Conservation (phyloP, 2,113 vertebrate genomes). For the Solea solea region DNA sequence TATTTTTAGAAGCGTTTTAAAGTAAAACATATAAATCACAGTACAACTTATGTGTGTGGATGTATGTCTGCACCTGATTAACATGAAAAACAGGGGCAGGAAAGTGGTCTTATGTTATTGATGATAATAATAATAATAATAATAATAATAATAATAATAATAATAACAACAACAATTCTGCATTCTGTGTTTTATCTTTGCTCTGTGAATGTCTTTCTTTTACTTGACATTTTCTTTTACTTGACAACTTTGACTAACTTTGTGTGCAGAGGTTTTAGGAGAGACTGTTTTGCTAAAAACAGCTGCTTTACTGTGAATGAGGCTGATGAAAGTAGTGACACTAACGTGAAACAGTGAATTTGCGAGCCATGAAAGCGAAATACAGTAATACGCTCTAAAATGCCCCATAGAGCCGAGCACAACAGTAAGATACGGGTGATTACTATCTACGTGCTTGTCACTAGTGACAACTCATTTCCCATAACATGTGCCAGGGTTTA, state of each 20-base stretch:
- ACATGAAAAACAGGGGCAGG: no score
- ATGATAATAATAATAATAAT: no score
- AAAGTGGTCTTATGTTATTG: no score
- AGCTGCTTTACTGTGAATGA: not conserved
- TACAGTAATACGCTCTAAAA: not conserved
- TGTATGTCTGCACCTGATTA: no score
- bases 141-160: no score
- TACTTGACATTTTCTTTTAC: constrained; percentile 1
- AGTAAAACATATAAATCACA: no score
- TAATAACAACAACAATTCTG: no score
- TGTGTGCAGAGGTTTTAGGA: not conserved
- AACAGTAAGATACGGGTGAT: not conserved
- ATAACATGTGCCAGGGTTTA: not conserved
- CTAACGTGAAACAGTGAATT: not conserved
- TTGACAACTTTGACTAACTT: not conserved
- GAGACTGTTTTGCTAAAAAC: not conserved
- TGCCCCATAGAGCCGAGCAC: not conserved
- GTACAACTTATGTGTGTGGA: no score
- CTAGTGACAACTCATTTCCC: not conserved
- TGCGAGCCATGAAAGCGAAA: not conserved
- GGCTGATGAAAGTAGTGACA: not conserved
- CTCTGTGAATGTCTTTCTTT: constrained; percentile 13
- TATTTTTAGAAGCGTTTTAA: not conserved
- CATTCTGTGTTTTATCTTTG: not conserved
- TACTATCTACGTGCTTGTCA: not conserved